Percentiles rank a stretch among this genome's conserved stretches.
phyloP scores from a whole-genome alignment of 2,888 invertebrate genomes.

The Meta bourneti region DNA sequence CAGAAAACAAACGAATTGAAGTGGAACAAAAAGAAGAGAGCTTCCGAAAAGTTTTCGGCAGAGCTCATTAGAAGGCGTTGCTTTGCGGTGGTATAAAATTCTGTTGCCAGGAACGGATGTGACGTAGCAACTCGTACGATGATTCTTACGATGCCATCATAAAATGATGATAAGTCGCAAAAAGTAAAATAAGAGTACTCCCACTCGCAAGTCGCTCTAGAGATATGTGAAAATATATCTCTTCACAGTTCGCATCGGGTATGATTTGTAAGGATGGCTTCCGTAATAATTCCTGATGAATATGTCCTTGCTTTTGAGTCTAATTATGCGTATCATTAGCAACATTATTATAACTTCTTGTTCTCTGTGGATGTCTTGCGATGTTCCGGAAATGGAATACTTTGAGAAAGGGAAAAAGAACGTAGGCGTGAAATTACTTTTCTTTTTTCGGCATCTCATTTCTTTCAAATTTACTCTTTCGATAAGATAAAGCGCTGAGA shows the following conservation, averaged over 20 bases:
- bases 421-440: not conserved
- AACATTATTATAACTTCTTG: not conserved
- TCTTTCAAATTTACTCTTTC: not conserved
- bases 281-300: constrained; percentile 64
- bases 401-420: not conserved
- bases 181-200: constrained; percentile 9
- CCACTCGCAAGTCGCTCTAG: not conserved
- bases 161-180: constrained; percentile 1
- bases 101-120: not conserved
- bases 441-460: not conserved
- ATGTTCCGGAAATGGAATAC: not conserved
- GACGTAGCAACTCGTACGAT: not conserved
- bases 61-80: not conserved
- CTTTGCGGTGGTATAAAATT: not conserved
- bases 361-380: not conserved
- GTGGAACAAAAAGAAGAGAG: not conserved
- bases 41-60: not conserved
- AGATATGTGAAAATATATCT: constrained; percentile 3
- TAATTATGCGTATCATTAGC: constrained; percentile 45
- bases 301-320: constrained; percentile 39
- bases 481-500: not conserved
- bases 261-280: constrained; percentile 53
- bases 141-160: constrained; percentile 4
- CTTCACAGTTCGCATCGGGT: not conserved
- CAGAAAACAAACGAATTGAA: not conserved